A percentile compares a stretch with the other conserved stretches of the same genome.
phyloP scores from a whole-genome alignment of 2,888 invertebrate species.

The Carabus problematicus region DNA sequence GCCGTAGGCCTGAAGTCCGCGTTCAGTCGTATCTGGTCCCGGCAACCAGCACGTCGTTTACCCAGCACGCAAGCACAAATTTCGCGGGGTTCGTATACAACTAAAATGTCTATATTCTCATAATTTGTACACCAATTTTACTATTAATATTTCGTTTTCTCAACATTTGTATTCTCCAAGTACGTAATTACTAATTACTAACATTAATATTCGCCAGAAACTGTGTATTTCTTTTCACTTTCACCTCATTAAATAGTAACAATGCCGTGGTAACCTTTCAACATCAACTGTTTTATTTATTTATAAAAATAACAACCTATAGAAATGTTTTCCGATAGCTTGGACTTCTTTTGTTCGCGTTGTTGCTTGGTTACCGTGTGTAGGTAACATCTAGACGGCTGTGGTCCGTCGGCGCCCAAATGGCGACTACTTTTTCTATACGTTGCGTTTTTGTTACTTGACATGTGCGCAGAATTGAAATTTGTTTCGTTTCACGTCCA shows the following conservation, averaged over 20 bases:
- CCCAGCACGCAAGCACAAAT: conserved; percentile 10
- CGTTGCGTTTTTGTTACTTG: conserved; percentile 9
- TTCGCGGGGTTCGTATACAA: conserved; percentile 30
- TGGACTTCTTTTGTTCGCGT: not conserved
- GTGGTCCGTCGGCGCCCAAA: conserved; percentile 24
- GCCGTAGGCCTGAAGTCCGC: conserved; percentile 23
- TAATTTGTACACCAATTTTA: not conserved
- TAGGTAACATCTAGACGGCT: too few relatives aligned
- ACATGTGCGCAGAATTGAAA: not conserved
- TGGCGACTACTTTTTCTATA: conserved; percentile 21
- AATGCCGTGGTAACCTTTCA: too few relatives aligned
- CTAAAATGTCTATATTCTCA: conserved; percentile 5
- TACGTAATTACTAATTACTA: too few relatives aligned
- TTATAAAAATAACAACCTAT: too few relatives aligned
- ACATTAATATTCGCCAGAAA: too few relatives aligned
- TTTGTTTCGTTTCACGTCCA: too few relatives aligned
- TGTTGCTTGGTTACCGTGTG: conserved; percentile 15
- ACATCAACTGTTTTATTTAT: too few relatives aligned
- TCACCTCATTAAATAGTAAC: too few relatives aligned
- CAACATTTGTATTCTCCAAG: too few relatives aligned
- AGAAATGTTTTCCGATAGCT: too few relatives aligned
- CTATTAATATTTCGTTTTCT: too few relatives aligned
- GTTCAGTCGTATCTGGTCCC: conserved; percentile 20
- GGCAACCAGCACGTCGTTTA: conserved; percentile 15
- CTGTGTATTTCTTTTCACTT: too few relatives aligned